A percentile compares a stretch with the other conserved stretches of the same genome.
These are phyloP conservation scores for Dendrolimus houi DNA, from an alignment of 2,888 invertebrate genomes.

Conservation along the genomic window DNA sequence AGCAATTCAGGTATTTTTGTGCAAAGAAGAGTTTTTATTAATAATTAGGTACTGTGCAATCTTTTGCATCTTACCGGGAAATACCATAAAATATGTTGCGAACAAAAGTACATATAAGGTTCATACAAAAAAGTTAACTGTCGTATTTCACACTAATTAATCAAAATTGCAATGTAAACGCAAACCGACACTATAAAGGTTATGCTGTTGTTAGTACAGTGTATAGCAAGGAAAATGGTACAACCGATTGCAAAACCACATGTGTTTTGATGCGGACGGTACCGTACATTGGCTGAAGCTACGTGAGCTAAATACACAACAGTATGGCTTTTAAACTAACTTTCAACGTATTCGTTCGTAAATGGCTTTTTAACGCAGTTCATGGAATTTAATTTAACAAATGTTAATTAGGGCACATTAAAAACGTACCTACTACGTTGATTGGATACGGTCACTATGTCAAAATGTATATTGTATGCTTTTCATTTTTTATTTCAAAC, in stretches of 20 bases:
- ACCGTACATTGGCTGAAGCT: constrained; percentile 3
- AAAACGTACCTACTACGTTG: too few relatives aligned
- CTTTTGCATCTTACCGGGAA: too few relatives aligned
- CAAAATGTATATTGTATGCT: too few relatives aligned
- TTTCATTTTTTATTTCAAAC: too few relatives aligned
- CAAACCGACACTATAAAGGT: not conserved
- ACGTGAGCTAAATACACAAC: constrained; percentile 7
- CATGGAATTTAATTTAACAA: not conserved
- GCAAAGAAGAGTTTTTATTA: too few relatives aligned
- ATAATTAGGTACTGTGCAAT: too few relatives aligned
- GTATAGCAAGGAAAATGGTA: not conserved
- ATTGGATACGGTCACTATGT: too few relatives aligned
- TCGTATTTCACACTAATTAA: not conserved
- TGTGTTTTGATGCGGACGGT: constrained; percentile 7
- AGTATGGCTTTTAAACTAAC: not conserved
- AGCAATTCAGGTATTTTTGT: too few relatives aligned
- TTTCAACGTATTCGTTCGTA: not conserved
- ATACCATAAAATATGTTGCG: too few relatives aligned
- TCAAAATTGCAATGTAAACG: not conserved
- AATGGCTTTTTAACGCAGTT: not conserved
- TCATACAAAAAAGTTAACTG: too few relatives aligned
- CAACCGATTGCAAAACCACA: constrained; percentile 14
- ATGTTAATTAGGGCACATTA: not conserved
- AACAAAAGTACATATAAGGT: too few relatives aligned
- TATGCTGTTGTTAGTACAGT: not conserved